A percentile compares a stretch with the other conserved stretches of the same genome.
Evolutionary conservation across 2,888 invertebrate species (phyloP).

Genomic region (Drosophila anomelani): DNA sequence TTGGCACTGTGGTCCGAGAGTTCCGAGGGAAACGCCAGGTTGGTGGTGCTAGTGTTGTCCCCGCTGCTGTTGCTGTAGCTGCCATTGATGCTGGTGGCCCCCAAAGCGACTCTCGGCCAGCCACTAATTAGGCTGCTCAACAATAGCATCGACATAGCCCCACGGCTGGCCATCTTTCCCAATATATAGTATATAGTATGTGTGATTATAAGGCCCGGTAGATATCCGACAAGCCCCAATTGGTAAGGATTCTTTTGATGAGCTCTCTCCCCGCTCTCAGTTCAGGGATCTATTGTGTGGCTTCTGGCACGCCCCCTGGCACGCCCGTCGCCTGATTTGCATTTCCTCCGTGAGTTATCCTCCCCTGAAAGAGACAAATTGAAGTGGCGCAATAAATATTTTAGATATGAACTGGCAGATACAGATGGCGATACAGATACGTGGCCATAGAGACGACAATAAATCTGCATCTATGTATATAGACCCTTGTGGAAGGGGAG

Average conservation of each 20-base stretch:
- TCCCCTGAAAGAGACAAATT: conserved; percentile 36
- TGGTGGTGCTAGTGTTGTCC: conserved; percentile 11
- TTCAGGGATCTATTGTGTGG: conserved; percentile 13
- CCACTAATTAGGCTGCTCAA: conserved; percentile 33
- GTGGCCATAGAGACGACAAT: conserved; percentile 15
- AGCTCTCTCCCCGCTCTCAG: not conserved
- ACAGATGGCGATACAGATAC: conserved; percentile 31
- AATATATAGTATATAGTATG: not conserved
- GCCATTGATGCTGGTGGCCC: conserved; percentile 5
- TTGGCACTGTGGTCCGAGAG: conserved; percentile 27
- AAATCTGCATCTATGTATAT: conserved; percentile 19
- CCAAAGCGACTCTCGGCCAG: conserved; percentile 27
- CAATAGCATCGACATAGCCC: conserved; percentile 56
- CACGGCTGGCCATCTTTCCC: conserved; percentile 85
- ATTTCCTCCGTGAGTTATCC: conserved; percentile 30
- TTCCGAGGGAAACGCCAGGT: conserved; percentile 9
- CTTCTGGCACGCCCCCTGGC: conserved; percentile 30
- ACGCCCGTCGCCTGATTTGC: conserved; percentile 46
- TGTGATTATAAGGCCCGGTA: not conserved
- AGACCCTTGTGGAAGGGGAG: not conserved
- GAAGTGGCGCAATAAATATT: conserved; percentile 41
- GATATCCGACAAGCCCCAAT: conserved; percentile 17
- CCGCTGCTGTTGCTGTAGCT: conserved; percentile 5
- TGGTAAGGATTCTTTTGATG: conserved; percentile 4
- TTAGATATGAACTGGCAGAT: conserved; percentile 29